phyloP scores from a whole-genome alignment of 2,797 vertebrate species.

The Ctenopoma multispine region DNA sequence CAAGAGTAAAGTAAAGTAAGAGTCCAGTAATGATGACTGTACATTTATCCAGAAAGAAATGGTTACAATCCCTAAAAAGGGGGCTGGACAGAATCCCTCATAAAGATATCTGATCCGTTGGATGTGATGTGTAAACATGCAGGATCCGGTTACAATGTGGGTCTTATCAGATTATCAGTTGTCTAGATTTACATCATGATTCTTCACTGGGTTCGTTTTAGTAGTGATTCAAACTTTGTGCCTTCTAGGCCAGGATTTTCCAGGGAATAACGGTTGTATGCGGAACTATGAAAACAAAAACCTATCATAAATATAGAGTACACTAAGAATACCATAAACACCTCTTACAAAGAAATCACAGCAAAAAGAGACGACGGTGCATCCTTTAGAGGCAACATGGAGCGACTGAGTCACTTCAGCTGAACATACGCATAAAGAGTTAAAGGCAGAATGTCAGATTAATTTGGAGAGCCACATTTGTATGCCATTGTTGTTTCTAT shows the following conservation, averaged over 20 bases:
- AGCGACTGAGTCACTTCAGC: neutral
- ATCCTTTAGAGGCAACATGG: neutral
- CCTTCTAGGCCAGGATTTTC: too few species aligned
- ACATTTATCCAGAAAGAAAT: conserved; percentile 4
- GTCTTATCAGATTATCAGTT: neutral
- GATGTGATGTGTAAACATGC: conserved; percentile 4
- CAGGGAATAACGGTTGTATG: too few species aligned
- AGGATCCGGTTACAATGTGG: conserved; percentile 11
- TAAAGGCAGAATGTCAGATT: conserved; percentile 9
- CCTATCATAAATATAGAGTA: too few species aligned
- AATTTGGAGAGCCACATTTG: too few species aligned
- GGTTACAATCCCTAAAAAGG: neutral
- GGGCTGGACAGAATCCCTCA: neutral
- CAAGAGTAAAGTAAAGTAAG: too few species aligned
- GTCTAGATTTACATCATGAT: neutral
- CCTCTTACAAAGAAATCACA: too few species aligned
- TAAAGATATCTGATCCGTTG: conserved; percentile 9
- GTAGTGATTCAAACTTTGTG: too few species aligned
- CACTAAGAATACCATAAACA: too few species aligned
- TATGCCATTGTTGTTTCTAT: conserved; percentile 13
- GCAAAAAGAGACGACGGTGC: too few species aligned
- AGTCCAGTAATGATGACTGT: neutral
- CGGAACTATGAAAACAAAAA: too few species aligned
- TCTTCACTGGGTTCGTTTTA: too few species aligned
- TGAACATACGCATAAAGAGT: neutral